These are phyloP conservation scores for Leptodirus hochenwartii DNA, from an alignment of 2,888 invertebrate genomes.

Conservation along the genomic window DNA sequence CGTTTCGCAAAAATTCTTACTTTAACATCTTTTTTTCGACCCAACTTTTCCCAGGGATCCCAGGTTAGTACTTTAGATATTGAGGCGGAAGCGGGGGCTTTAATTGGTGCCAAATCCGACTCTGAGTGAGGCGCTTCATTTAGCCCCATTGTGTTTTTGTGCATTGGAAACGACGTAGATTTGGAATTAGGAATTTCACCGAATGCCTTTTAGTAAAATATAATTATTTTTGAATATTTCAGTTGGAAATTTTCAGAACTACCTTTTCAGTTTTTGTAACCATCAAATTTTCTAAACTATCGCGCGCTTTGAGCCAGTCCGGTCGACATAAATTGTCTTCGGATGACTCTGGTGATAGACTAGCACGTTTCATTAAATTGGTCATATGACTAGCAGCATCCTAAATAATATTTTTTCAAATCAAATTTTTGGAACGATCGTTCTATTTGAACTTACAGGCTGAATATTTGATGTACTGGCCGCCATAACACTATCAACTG, in stretches of 20 bases:
- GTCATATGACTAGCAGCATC: constrained; percentile 7
- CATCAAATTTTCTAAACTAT: constrained; percentile 21
- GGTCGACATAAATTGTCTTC: constrained; percentile 13
- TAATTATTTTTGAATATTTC: neutral
- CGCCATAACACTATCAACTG: too few species aligned
- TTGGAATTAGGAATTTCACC: constrained; percentile 13
- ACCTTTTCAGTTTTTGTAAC: constrained; percentile 16
- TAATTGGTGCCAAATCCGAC: constrained; percentile 13
- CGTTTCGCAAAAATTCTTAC: constrained; percentile 10
- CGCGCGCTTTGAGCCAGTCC: constrained; percentile 17
- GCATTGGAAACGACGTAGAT: constrained; percentile 12
- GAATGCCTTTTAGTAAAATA: too few species aligned
- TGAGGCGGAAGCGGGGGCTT: constrained; percentile 11
- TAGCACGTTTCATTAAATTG: constrained; percentile 13
- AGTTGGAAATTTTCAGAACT: constrained; percentile 1
- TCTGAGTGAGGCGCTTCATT: constrained; percentile 14
- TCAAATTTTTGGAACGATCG: too few species aligned
- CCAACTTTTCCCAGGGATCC: constrained; percentile 22
- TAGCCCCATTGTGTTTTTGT: constrained; percentile 12
- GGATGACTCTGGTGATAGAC: constrained; percentile 12
- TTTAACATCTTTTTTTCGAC: constrained; percentile 20
- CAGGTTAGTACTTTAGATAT: constrained; percentile 17
- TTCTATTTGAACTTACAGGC: too few species aligned
- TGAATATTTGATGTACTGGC: too few species aligned
- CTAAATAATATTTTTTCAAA: constrained; percentile 7